phyloP scores from a whole-genome alignment of 2,888 invertebrate genomes.

The Plagiodera versicolora region DNA sequence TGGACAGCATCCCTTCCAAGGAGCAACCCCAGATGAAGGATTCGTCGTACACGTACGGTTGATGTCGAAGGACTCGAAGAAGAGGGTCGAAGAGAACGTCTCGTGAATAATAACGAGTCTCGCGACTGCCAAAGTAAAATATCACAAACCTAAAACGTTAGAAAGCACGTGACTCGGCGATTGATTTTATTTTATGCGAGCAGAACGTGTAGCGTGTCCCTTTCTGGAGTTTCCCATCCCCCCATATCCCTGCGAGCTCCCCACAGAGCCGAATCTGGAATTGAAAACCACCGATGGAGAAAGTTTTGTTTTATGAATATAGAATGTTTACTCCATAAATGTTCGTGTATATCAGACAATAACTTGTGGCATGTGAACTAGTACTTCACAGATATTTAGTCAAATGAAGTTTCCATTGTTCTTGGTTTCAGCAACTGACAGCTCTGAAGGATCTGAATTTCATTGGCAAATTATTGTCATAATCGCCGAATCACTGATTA shows the following conservation, averaged over 20 bases:
- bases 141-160: conserved; percentile 57
- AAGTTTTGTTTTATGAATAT: conserved; percentile 1
- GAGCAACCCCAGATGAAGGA: not conserved
- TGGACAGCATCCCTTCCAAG: not conserved
- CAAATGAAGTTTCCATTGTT: no score
- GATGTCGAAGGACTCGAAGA: not conserved
- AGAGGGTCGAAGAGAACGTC: conserved; percentile 36
- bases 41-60: not conserved
- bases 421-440: no score
- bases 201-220: conserved; percentile 45
- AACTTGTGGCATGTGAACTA: no score
- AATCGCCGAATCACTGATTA: no score
- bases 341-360: no score
- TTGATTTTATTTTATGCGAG: conserved; percentile 56
- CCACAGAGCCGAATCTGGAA: conserved; percentile 34
- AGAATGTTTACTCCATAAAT: no score
- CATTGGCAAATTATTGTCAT: no score
- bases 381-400: no score
- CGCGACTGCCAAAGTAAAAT: conserved; percentile 52
- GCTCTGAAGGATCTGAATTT: no score
- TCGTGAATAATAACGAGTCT: conserved; percentile 52
- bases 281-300: conserved; percentile 44
- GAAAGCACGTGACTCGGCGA: conserved; percentile 55
- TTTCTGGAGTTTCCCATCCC: not conserved
- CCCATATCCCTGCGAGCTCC: conserved; percentile 5